These are phyloP conservation scores for Spinus olivaceus DNA, from an alignment of 2,797 vertebrate genomes.

Conservation along the genomic window DNA sequence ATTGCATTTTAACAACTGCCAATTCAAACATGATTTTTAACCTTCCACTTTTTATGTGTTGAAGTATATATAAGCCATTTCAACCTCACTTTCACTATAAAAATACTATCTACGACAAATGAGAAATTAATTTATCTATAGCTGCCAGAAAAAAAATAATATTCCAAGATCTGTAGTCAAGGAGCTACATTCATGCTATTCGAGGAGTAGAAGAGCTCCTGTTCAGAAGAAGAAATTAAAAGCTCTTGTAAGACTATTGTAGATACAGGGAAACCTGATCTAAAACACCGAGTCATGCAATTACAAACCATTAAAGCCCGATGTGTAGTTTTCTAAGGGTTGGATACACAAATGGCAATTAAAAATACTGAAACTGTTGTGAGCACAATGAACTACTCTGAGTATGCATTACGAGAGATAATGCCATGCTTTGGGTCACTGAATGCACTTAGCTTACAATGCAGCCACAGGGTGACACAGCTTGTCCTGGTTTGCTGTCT, in stretches of 20 bases:
- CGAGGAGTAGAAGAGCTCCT: not conserved
- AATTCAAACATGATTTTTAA: slow-evolving; percentile 72
- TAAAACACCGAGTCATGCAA: slow-evolving; percentile 28
- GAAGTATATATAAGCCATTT: slow-evolving; percentile 70
- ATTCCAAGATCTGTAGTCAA: slow-evolving; percentile 34
- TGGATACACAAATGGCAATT: slow-evolving; percentile 42
- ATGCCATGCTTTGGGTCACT: slow-evolving; percentile 9
- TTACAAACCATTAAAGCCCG: slow-evolving; percentile 41
- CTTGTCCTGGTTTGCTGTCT: slow-evolving; percentile 31
- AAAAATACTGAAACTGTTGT: slow-evolving; percentile 45
- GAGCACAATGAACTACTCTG: slow-evolving; percentile 11
- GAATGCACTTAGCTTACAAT: slow-evolving; percentile 21
- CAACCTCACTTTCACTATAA: slow-evolving; percentile 71
- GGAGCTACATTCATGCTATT: slow-evolving; percentile 42
- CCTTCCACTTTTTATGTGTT: slow-evolving; percentile 71
- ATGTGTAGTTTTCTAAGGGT: slow-evolving; percentile 6
- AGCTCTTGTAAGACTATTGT: not conserved
- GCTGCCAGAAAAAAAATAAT: slow-evolving; percentile 7
- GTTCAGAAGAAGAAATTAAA: slow-evolving; percentile 18
- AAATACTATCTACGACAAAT: slow-evolving; percentile 71
- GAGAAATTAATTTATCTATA: slow-evolving; percentile 74
- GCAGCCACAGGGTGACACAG: not conserved
- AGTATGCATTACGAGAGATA: not conserved
- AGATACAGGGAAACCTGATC: slow-evolving; percentile 8
- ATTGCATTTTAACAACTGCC: slow-evolving; percentile 73